Base-by-base conservation (phyloP, 1,140 invertebrate genomes). In the Leptonema lineaticorne region DNA sequence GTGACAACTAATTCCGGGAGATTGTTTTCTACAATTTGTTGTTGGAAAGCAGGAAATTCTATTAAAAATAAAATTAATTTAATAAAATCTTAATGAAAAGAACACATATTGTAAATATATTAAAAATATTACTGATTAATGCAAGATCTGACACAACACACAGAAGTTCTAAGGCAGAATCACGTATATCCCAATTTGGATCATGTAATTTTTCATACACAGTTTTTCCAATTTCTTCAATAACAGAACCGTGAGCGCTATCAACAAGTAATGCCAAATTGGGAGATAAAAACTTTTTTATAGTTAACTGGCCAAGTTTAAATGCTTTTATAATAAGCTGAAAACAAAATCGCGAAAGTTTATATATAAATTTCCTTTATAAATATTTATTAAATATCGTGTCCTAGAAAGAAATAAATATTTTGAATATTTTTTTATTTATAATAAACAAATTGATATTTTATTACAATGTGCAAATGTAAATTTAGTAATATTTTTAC, bases 41-140 rank as follows among this genome's bases (percentile, higher is more conserved):
- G 84, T 79, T 91, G 90, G 75, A 90, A 90, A 24, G 89, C 85
- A n/a, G 89, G 89, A 77, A 89, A 92, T 79, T 91, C 90, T 91
- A n/a, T n/a, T n/a, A 74, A 16, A 82, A 76, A 73, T 70, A 76
- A 73, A 20, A 53, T 9, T 53, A 53, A 4, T 33, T 22, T 20
- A 53, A 1, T 53, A 53, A 20, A 48, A 16, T 53, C 18, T 37
- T 8, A 37, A 37, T 37, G n/a, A 8, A 37, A 37, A 20, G 48
- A 6, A 22, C 4, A 16, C 45, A 48, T n/a, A n/a, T n/a, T n/a
- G n/a, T n/a, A n/a, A n/a, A n/a, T n/a, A n/a, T n/a, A n/a, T n/a
- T 41, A 41, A 41, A 41, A 41, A 37, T n/a, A 45, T 85, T 82
- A 92, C 90, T 91, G 16, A 84, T 78, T 78, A 86, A 85, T 0